These are phyloP conservation scores for Euschistus heros DNA, from an alignment of 1,140 invertebrate species.

Conservation along the genomic window DNA sequence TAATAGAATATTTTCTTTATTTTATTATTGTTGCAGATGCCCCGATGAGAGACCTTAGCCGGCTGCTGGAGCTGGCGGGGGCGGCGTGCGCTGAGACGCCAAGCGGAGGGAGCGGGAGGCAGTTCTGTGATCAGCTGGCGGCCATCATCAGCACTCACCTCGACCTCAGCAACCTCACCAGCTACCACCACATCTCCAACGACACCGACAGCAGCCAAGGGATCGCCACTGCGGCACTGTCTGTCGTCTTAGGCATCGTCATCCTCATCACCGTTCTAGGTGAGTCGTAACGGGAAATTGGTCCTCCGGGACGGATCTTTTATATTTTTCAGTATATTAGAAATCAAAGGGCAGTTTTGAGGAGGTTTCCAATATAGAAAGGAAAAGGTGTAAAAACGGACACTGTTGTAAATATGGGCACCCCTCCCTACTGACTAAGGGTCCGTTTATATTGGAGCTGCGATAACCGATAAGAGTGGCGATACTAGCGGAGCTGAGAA, in stretches of 20 bases:
- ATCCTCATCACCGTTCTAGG: conserved; percentile 32
- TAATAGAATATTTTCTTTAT: no score
- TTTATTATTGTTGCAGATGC: no score
- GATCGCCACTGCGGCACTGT: conserved; percentile 28
- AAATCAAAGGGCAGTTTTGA: no score
- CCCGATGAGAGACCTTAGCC: not conserved
- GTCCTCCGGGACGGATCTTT: not conserved
- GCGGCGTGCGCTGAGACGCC: not conserved
- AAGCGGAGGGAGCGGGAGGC: not conserved
- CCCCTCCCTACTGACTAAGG: no score
- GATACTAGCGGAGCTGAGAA: no score
- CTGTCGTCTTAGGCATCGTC: conserved; percentile 30
- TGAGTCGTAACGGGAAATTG: conserved; percentile 5
- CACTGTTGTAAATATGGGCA: no score
- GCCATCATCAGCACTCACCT: not conserved
- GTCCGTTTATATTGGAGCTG: no score
- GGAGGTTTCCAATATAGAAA: no score
- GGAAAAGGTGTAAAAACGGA: no score
- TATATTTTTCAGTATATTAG: no score
- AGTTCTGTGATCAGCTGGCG: conserved; percentile 5
- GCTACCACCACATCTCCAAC: not conserved
- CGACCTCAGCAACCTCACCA: not conserved
- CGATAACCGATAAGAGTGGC: no score
- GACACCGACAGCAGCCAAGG: conserved; percentile 17
- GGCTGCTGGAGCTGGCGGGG: conserved; percentile 11